A percentile compares a stretch with the other conserved stretches of the same genome.
Evolutionary conservation across 92 coral and sea anemone genomes (phyloP).

Genomic region (Zoanthus gigantus): DNA sequence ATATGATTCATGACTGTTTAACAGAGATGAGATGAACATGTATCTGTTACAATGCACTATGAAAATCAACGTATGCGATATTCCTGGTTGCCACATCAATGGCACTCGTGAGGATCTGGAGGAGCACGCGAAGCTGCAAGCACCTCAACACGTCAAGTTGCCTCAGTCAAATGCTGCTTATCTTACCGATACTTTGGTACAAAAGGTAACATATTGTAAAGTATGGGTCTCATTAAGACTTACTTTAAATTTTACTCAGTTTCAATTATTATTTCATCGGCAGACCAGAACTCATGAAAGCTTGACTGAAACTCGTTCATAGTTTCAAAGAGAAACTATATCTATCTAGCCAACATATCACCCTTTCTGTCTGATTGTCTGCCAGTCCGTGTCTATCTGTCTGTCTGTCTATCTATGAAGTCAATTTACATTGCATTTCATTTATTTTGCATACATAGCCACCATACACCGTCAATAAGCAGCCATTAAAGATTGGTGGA

Average conservation of each 20-base stretch:
- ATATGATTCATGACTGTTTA: background rate
- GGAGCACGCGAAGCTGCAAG: background rate
- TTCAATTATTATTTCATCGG: too few relatives aligned
- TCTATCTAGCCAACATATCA: background rate
- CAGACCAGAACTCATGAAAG: too few relatives aligned
- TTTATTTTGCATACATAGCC: background rate
- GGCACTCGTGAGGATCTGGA: background rate
- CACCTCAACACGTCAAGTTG: background rate
- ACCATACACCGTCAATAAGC: background rate
- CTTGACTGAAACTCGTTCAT: too few relatives aligned
- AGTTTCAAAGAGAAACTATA: too few relatives aligned
- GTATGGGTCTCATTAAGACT: background rate
- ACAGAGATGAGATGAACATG: constrained; percentile 42
- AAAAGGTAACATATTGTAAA: constrained; percentile 7
- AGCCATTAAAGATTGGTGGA: background rate
- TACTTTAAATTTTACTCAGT: too few relatives aligned
- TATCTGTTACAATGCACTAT: constrained; percentile 1
- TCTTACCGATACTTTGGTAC: background rate
- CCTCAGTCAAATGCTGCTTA: background rate
- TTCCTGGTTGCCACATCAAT: constrained; percentile 17
- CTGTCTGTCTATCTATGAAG: background rate
- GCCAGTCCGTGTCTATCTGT: background rate
- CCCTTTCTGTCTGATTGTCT: background rate
- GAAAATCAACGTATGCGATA: background rate
- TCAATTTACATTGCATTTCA: background rate